Evolutionary conservation across 2,113 vertebrate species (phyloP).

Genomic region (Saiga tatarica): DNA sequence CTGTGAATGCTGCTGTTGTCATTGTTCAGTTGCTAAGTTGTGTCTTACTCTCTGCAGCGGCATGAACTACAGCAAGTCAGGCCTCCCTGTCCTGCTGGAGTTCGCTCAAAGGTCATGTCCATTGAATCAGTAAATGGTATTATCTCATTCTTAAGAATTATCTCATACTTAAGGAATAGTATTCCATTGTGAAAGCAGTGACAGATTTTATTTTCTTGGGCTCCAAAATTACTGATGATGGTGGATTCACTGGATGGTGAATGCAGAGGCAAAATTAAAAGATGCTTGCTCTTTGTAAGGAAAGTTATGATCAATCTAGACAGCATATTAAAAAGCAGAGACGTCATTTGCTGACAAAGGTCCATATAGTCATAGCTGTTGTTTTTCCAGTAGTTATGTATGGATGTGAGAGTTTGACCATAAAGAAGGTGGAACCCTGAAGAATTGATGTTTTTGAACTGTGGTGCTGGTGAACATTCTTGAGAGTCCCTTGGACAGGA

Average conservation of each 20-base stretch:
- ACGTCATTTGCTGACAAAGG: not conserved
- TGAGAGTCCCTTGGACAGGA: not conserved
- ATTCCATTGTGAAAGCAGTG: not conserved
- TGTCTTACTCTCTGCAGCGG: not conserved
- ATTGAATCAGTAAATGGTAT: not conserved
- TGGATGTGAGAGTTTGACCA: not conserved
- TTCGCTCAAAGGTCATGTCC: not conserved
- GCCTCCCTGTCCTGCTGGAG: not conserved
- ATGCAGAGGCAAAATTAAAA: not conserved
- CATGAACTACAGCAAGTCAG: not conserved
- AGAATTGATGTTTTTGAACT: not conserved
- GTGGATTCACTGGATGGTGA: not conserved
- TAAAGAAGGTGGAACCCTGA: not conserved
- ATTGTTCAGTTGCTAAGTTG: not conserved
- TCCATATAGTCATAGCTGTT: not conserved
- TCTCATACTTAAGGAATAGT: not conserved
- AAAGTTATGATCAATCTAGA: not conserved
- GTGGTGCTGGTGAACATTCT: not conserved
- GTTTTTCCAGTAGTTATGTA: not conserved
- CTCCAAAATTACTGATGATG: not conserved
- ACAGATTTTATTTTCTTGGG: not conserved
- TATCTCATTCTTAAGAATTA: not conserved
- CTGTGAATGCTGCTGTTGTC: not conserved
- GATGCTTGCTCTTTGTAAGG: not conserved
- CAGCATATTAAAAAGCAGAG: not conserved